A percentile compares a stretch with the other conserved stretches of the same genome.
Evolutionary conservation across 1,140 invertebrate genomes (phyloP).

Genomic region (Hestina assimilis): DNA sequence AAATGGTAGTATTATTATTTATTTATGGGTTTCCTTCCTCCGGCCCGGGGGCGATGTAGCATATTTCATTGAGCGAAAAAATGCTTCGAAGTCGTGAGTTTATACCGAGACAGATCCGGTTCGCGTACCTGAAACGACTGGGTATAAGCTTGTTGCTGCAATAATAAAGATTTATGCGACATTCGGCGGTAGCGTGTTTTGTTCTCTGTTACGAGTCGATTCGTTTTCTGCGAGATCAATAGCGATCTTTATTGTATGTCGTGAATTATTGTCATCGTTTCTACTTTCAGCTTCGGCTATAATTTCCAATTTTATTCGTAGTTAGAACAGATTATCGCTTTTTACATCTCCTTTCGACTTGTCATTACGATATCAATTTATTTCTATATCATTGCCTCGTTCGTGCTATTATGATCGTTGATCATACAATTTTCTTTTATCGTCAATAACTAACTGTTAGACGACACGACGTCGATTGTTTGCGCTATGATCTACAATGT

Average conservation of each 20-base stretch:
- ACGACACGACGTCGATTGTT: conserved; percentile 21
- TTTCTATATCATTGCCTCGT: conserved; percentile 6
- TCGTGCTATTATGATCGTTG: conserved; percentile 7
- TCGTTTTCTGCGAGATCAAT: conserved; percentile 74
- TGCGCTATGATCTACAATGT: conserved; percentile 28
- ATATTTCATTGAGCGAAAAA: conserved; percentile 77
- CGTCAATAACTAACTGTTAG: conserved; percentile 16
- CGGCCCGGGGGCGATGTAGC: conserved; percentile 61
- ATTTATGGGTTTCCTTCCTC: conserved; percentile 75
- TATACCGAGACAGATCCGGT: conserved; percentile 64
- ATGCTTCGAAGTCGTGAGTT: conserved; percentile 72
- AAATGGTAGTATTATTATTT: conserved; percentile 78
- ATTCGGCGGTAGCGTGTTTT: conserved; percentile 75
- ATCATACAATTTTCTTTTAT: conserved; percentile 22
- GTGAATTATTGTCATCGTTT: conserved; percentile 64
- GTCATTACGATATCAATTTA: conserved; percentile 36
- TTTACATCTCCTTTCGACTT: conserved; percentile 45
- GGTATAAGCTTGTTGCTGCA: conserved; percentile 73
- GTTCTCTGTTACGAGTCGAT: conserved; percentile 72
- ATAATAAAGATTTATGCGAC: conserved; percentile 78
- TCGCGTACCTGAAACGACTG: conserved; percentile 68
- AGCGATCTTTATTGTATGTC: conserved; percentile 68
- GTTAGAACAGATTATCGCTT: conserved; percentile 48
- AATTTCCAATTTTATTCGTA: conserved; percentile 31
- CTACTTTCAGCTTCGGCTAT: conserved; percentile 51